phyloP scores from a whole-genome alignment of 1,140 invertebrate genomes.

The Drosophila elegans region DNA sequence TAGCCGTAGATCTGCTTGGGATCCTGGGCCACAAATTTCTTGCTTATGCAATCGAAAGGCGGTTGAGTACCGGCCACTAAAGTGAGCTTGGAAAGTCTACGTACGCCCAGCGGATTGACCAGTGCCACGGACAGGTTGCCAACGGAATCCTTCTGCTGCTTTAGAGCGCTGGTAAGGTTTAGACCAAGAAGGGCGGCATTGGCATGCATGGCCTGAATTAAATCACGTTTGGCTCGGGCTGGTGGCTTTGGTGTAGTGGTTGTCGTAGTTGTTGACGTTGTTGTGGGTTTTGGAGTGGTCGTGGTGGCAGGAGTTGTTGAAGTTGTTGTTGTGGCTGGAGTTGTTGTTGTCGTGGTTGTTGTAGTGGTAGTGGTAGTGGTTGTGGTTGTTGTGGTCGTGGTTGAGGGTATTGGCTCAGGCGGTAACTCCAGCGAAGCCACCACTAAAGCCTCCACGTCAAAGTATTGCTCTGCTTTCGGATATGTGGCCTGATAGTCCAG shows the following conservation, averaged over 20 bases:
- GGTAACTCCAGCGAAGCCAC: constrained; percentile 88
- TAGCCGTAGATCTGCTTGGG: constrained; percentile 90
- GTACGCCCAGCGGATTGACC: constrained; percentile 64
- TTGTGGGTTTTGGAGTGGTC: constrained; percentile 31
- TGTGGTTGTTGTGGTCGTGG: constrained; percentile 86
- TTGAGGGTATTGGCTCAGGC: constrained; percentile 87
- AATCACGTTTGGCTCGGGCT: constrained; percentile 61
- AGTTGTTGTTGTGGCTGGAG: constrained; percentile 58
- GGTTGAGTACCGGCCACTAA: constrained; percentile 70
- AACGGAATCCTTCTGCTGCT: constrained; percentile 56
- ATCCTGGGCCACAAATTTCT: constrained; percentile 87
- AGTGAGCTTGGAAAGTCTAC: constrained; percentile 10
- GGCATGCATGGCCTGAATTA: constrained; percentile 65
- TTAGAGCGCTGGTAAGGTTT: constrained; percentile 58
- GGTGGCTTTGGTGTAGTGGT: constrained; percentile 41
- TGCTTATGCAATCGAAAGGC: constrained; percentile 87
- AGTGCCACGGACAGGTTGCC: constrained; percentile 55
- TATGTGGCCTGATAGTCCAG: constrained; percentile 88
- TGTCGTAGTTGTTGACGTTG: constrained; percentile 42
- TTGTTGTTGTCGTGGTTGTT: constrained; percentile 85
- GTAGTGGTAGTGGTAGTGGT: constrained; percentile 86
- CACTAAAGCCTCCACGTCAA: constrained; percentile 89
- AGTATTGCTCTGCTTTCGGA: constrained; percentile 86
- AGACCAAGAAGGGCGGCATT: constrained; percentile 66
- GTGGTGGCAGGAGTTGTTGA: constrained; percentile 46